Percentiles rank a stretch among this genome's conserved stretches.
phyloP scores from a whole-genome alignment of 2,113 vertebrate species.

The Henicopernis longicauda region DNA sequence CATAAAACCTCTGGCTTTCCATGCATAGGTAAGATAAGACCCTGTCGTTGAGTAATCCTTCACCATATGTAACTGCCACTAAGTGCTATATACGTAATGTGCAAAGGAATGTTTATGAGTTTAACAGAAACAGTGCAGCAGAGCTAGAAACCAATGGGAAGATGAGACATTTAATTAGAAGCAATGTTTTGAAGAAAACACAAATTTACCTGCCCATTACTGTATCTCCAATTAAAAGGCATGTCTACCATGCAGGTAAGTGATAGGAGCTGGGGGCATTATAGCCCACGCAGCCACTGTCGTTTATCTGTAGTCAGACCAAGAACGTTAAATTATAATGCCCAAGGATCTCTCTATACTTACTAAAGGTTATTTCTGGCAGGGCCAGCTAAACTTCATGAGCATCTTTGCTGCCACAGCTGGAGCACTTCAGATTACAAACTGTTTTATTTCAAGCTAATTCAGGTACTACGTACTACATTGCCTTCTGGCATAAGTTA shows the following conservation, averaged over 20 bases:
- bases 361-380: background rate
- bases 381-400: background rate
- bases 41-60: background rate
- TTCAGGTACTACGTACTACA: background rate
- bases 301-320: background rate
- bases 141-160: background rate
- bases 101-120: background rate
- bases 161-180: background rate
- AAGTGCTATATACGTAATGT: background rate
- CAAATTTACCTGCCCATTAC: background rate
- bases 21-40: background rate
- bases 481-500: background rate
- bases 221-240: background rate
- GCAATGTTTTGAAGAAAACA: background rate
- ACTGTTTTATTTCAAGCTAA: slow-evolving; percentile 4
- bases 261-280: background rate
- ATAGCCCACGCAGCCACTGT: background rate
- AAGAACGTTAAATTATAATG: background rate
- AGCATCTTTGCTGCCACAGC: background rate
- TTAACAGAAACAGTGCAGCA: background rate
- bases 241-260: background rate
- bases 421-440: background rate
- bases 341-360: background rate
- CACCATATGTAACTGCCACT: background rate
- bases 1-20: background rate